Conservation (phyloP, 2,113 vertebrate genomes). For the Lampris incognitus region DNA sequence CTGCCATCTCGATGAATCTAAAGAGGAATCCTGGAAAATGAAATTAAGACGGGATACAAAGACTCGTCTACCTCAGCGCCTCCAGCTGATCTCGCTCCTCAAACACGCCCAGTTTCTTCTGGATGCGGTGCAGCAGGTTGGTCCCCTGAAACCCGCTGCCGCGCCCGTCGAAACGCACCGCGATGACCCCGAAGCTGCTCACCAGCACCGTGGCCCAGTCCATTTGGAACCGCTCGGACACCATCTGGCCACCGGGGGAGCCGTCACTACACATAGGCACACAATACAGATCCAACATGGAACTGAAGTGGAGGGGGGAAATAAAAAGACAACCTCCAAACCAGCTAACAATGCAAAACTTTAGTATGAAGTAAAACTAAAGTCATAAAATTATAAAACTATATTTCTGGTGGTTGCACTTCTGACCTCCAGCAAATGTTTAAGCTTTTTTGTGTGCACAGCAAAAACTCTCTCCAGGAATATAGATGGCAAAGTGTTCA, state of each 20-base stretch:
- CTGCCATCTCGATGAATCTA: too few relatives aligned
- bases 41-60: not conserved
- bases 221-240: slow-evolving; percentile 88
- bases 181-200: slow-evolving; percentile 89
- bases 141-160: slow-evolving; percentile 95
- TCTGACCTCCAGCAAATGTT: too few relatives aligned
- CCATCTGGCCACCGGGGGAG: slow-evolving; percentile 90
- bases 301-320: not conserved
- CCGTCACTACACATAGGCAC: slow-evolving; percentile 79
- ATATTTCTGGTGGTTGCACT: too few relatives aligned
- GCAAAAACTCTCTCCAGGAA: too few relatives aligned
- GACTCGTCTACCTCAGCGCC: slow-evolving; percentile 83
- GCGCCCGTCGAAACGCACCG: slow-evolving; percentile 89
- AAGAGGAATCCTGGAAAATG: too few relatives aligned
- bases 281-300: not conserved
- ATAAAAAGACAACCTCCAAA: too few relatives aligned
- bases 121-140: slow-evolving; percentile 90
- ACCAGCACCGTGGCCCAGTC: slow-evolving; percentile 92
- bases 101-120: slow-evolving; percentile 85
- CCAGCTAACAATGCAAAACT: too few relatives aligned
- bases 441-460: too few relatives aligned
- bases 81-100: slow-evolving; percentile 92
- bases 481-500: too few relatives aligned
- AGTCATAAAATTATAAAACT: too few relatives aligned
- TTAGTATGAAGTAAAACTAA: too few relatives aligned